Evolutionary conservation across 2,888 invertebrate species (phyloP), one percentile per base, ranked within the genome.

Genomic region (Mermis nigrescens): DNA sequence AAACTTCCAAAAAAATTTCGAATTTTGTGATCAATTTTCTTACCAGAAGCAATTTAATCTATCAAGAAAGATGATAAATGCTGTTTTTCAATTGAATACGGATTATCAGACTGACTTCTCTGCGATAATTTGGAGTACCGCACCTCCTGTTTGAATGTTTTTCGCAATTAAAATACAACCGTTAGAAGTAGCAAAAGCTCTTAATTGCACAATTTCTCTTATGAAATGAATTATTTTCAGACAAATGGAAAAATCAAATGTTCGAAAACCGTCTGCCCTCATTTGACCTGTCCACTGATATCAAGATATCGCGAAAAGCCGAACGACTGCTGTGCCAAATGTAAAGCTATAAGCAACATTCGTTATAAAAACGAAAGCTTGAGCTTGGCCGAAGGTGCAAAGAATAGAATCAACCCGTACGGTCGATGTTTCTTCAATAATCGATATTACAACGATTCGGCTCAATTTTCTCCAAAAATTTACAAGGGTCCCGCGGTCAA

Each of bases 221-320:
- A n/a, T n/a, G n/a, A n/a, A n/a, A n/a, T n/a, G n/a, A n/a, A n/a
- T n/a, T n/a, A n/a, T 38, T 38, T 19, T 38, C 38, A 38, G 32
- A 57, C 19, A 7, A 31, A n/a, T 27, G 26, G 24, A 22, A 28
- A 58, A 58, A 38, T 58, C 12, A 24, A 31, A 4, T 58, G 58
- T 27, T 52, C 46, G n/a, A 7, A 31, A 4, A 31, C 56, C 4
- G 26, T 45, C 4, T 58, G 58, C 31, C 58, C 58, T 19, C n/a
- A 3, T 4, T 59, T 58, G 32, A n/a, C 46, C 28, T 58, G 58
- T 29, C 58, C 58, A 38, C 12, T 15, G 58, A 4, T 4, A 31
- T 12, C 24, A 7, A 19, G 56, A 45, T 57, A 57, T 51, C 15
- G 52, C 3, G 57, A 52, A 22, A 12, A 57, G 15, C 28, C 31